A percentile compares a stretch with the other conserved stretches of the same genome.
phyloP scores from a whole-genome alignment of 2,113 vertebrate genomes.

The Pseudorectes ferrugineus region DNA sequence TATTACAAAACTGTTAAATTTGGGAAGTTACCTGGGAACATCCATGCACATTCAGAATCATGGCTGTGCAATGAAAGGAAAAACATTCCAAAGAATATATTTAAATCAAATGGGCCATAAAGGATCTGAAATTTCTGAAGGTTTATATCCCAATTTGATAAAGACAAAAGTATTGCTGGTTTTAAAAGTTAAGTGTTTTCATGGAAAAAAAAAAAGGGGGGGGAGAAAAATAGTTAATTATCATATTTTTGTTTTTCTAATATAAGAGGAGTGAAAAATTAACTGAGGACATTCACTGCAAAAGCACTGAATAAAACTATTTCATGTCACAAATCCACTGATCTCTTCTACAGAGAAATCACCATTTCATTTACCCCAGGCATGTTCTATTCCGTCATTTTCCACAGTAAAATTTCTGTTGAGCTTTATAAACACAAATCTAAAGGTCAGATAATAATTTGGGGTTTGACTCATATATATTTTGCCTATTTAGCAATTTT shows the following conservation, averaged over 20 bases:
- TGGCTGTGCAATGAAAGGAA: neutral
- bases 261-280: neutral
- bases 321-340: neutral
- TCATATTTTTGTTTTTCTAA: neutral
- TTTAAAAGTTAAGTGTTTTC: neutral
- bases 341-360: neutral
- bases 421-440: neutral
- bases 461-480: neutral
- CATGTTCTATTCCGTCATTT: neutral
- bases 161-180: neutral
- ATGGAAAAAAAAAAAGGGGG: neutral
- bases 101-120: neutral
- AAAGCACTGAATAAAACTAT: neutral
- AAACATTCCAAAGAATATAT: neutral
- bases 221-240: neutral
- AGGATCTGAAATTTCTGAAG: neutral
- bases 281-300: neutral
- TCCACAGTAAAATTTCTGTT: neutral
- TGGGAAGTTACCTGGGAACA: neutral
- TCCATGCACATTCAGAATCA: neutral
- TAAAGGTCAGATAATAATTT: neutral
- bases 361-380: neutral
- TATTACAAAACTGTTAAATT: neutral
- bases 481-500: neutral
- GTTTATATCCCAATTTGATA: neutral